Evolutionary conservation across 2,113 vertebrate genomes (phyloP).

Genomic region (Atractosteus spatula): DNA sequence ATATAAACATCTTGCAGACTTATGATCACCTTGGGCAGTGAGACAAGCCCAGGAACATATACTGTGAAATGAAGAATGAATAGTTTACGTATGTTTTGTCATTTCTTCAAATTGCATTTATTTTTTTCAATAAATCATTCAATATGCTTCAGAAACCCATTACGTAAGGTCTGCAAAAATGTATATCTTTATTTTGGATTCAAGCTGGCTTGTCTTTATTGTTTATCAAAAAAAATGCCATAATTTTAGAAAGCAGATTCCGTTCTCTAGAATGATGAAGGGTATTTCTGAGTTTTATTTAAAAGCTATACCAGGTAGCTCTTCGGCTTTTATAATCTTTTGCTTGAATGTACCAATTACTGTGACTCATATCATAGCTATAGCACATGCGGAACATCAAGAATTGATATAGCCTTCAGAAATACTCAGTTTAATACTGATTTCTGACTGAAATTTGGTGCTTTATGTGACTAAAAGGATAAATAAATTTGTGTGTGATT

Average conservation of each 20-base stretch:
- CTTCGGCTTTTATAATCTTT: background rate
- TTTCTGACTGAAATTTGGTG: background rate
- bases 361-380: background rate
- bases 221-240: background rate
- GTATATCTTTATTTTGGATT: too few relatives aligned
- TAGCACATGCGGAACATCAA: background rate
- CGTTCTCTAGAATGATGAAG: slow-evolving; percentile 15
- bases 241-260: background rate
- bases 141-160: too few relatives aligned
- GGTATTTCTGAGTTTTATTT: slow-evolving; percentile 5
- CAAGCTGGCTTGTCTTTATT: too few relatives aligned
- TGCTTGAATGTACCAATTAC: background rate
- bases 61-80: too few relatives aligned
- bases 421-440: background rate
- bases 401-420: slow-evolving; percentile 13
- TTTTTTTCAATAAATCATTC: too few relatives aligned
- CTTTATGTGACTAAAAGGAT: background rate
- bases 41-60: too few relatives aligned
- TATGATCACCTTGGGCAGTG: too few relatives aligned
- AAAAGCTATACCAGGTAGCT: background rate
- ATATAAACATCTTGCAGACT: too few relatives aligned
- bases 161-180: too few relatives aligned
- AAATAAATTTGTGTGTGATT: background rate
- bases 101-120: too few relatives aligned
- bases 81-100: too few relatives aligned